Evolutionary conservation across 2,888 invertebrate genomes (phyloP).

Genomic region (Petrophora chlorosata): DNA sequence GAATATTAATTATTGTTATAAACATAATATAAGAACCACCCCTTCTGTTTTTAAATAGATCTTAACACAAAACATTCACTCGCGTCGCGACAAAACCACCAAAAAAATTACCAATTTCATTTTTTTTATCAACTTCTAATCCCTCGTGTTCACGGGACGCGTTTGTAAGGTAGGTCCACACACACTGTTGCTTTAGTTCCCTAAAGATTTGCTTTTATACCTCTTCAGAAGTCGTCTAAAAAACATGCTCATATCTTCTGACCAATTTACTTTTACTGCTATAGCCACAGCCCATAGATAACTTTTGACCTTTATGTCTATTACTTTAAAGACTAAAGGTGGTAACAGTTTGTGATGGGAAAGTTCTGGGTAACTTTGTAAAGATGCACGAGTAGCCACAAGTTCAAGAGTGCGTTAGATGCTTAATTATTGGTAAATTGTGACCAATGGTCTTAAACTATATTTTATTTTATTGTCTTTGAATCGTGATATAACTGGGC

Average conservation of each 20-base stretch:
- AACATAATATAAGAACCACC: no score
- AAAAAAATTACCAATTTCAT: conserved; percentile 41
- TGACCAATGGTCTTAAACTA: conserved; percentile 28
- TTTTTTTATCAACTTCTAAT: conserved; percentile 39
- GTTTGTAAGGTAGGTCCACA: conserved; percentile 55
- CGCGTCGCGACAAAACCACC: not conserved
- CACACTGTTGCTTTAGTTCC: conserved; percentile 59
- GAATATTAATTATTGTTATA: no score
- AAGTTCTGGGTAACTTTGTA: conserved; percentile 37
- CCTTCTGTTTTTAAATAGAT: no score
- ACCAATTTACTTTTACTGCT: conserved; percentile 44
- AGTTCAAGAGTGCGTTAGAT: conserved; percentile 49
- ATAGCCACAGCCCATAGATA: not conserved
- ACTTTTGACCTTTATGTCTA: conserved; percentile 21
- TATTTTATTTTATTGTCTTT: conserved; percentile 27
- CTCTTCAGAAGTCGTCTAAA: conserved; percentile 67
- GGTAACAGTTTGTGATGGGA: not conserved
- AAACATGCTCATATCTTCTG: conserved; percentile 63
- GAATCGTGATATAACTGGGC: conserved; percentile 23
- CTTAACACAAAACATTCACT: not conserved
- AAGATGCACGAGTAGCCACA: conserved; percentile 55
- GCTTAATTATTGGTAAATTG: conserved; percentile 31
- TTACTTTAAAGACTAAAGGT: conserved; percentile 32
- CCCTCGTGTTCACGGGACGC: conserved; percentile 42
- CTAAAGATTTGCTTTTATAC: conserved; percentile 72